Base-by-base conservation (phyloP, 2,797 vertebrate genomes). In the Eremophila alpestris region DNA sequence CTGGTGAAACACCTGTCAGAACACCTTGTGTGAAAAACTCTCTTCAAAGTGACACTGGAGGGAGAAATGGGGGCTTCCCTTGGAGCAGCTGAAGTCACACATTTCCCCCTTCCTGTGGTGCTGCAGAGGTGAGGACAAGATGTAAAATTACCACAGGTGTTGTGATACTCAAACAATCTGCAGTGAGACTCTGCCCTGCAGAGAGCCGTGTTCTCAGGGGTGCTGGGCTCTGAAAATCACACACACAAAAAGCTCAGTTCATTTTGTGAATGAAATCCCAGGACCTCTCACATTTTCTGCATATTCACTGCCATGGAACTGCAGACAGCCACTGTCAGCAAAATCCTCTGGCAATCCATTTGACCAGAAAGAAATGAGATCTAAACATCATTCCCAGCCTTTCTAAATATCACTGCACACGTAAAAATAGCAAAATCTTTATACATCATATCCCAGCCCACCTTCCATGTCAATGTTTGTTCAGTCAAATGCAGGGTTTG, bases 371-470 rank as follows among this genome's bases (percentile, higher is more conserved):
- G 16, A 81, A 87, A 71, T 83, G 63, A 83, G 94, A 83, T 62
- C 76, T 59, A 86, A 96, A 81, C 82, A 69, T 71, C 2, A 26
- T 83, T 89, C 51, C 73, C 84, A 95, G 79, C 87, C 91, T 95
- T 96, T 94, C 79, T 88, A 96, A 97, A 96, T 96, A 95, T 71
- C 91, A 93, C 87, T 69, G 85, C 89, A 59, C 82, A 70, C 59
- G 73, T 89, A 60, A 88, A 94, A 96, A 88, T 78, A 96, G 58
- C 48, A 91, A 91, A 90, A 91, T 88, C 84, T 92, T 86, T 89
- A 30, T 64, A 13, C 52, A 75, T 86, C 36, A 13, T 59, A 87
- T 89, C 79, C 58, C 76, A 78, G 48, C 55, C 69, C 69, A 69
- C 45, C 69, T 86, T 89, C 81, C 65, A 45, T 19, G 40, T 89